These are phyloP conservation scores for Coryphaenoides rupestris DNA, from an alignment of 2,113 vertebrate genomes.

Conservation along the genomic window DNA sequence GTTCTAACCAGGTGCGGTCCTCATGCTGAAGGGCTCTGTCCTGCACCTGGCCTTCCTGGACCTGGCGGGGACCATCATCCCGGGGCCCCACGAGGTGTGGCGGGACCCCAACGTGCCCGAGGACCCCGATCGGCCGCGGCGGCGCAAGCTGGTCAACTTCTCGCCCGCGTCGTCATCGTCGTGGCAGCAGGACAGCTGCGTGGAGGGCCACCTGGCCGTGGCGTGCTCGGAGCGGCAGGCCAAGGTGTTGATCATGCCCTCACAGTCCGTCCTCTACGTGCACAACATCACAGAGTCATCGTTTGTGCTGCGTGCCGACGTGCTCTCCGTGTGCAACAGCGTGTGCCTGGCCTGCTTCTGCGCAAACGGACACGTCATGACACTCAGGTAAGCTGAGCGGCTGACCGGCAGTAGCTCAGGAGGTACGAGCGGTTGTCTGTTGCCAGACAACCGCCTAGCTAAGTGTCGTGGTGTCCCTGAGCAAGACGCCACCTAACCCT, in stretches of 20 bases:
- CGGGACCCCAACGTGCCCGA: conserved; percentile 81
- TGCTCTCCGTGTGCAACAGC: conserved; percentile 87
- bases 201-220: conserved; percentile 90
- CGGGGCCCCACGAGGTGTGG: conserved; percentile 90
- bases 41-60: conserved; percentile 88
- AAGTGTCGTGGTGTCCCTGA: no score
- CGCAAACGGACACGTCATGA: conserved; percentile 97
- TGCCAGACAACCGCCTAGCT: no score
- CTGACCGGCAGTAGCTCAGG: no score
- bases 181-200: conserved; percentile 81
- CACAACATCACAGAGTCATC: conserved; percentile 99
- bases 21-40: conserved; percentile 90
- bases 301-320: conserved; percentile 87
- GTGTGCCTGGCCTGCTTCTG: conserved; percentile 95
- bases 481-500: no score
- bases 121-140: conserved; percentile 82
- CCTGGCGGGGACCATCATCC: conserved; percentile 79
- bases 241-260: conserved; percentile 95
- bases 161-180: conserved; percentile 84
- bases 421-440: no score
- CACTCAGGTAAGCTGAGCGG: conserved; percentile 93
- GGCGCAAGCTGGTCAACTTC: conserved; percentile 86
- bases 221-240: conserved; percentile 97
- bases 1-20: conserved; percentile 77
- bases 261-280: conserved; percentile 92